Base-by-base conservation (phyloP, 2,797 vertebrate genomes). In the Synanceia verrucosa region DNA sequence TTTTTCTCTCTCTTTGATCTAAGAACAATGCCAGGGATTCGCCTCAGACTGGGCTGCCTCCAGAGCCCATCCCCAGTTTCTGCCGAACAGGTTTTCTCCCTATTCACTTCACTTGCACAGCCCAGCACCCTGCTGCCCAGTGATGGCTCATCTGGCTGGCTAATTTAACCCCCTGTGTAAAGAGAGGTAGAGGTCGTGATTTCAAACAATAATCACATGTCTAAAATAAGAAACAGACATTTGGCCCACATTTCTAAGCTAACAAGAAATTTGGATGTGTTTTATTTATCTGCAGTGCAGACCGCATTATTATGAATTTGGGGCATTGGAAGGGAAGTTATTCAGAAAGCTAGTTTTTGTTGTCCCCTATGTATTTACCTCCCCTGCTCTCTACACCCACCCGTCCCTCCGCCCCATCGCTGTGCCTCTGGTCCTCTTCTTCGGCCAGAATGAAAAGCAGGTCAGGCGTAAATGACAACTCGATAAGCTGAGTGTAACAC, bases 131-230 rank as follows among this genome's bases (percentile, higher is more conserved):
- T n/a, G n/a, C 44, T 41, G n/a, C 72, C n/a, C 73, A 61, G 73
- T 87, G 80, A 91, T 83, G 85, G 87, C 82, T 86, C 82, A 62
- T 78, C 76, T 68, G 58, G 44, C 68, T 29, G 46, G 74, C 70
- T 88, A 84, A 88, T 88, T 85, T 72, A 84, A 87, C 85, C 86
- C 80, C 76, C 50, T 11, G 85, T 80, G 85, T 84, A 87, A 88
- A 89, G 66, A 81, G 72, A 84, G 73, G 78, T 64, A 61, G 69
- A 75, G 89, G 81, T 83, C 76, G 70, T 11, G 16, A 2, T 50
- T 78, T 82, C 78, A 81, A 83, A 84, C 76, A 88, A 86, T 73
- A 86, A 86, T 87, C 73, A 80, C 34, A 61, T 68, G 57, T 56
- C 62, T 48, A 57, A 61, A n/a, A 60, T 52, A 56, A 29, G 37